A percentile compares a stretch with the other conserved stretches of the same genome.
These are phyloP conservation scores for Aldrovandia affinis DNA, from an alignment of 2,797 vertebrate species.

Conservation along the genomic window DNA sequence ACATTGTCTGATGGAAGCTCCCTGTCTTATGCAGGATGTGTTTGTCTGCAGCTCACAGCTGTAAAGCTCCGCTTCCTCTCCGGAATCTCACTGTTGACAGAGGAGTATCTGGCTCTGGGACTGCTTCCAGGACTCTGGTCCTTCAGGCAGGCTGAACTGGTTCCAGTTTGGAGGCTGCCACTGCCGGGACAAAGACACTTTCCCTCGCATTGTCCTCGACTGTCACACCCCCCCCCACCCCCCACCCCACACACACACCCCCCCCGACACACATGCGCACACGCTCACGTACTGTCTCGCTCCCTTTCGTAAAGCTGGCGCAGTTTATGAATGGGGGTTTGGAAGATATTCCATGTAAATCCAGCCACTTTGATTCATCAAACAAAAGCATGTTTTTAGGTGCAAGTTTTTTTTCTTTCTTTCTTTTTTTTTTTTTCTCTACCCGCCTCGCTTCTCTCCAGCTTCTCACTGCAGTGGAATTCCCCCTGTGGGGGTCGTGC, in stretches of 20 bases:
- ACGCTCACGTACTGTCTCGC: constrained; percentile 36
- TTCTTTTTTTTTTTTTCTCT: constrained; percentile 38
- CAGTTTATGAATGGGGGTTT: constrained; percentile 66
- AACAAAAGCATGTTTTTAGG: constrained; percentile 70
- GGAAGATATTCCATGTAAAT: constrained; percentile 67
- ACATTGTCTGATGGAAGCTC: constrained; percentile 28
- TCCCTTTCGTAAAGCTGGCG: constrained; percentile 21
- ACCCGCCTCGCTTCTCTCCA: neutral
- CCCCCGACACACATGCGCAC: neutral
- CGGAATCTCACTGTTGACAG: constrained; percentile 78
- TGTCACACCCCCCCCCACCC: neutral
- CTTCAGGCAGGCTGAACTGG: constrained; percentile 41
- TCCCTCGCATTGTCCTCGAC: neutral
- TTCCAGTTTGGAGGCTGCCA: constrained; percentile 16
- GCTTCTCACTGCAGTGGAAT: constrained; percentile 63
- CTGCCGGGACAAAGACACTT: neutral
- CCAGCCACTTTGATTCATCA: constrained; percentile 67
- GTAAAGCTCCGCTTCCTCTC: constrained; percentile 75
- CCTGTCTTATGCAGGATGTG: constrained; percentile 29
- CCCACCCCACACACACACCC: neutral
- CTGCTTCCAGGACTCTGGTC: constrained; percentile 69
- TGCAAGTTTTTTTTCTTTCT: constrained; percentile 63
- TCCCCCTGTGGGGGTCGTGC: constrained; percentile 52
- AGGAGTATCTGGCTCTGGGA: constrained; percentile 77
- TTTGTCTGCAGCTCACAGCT: constrained; percentile 68